Conservation (phyloP, 2,113 vertebrate genomes). For the Microcebus tavaratra region DNA sequence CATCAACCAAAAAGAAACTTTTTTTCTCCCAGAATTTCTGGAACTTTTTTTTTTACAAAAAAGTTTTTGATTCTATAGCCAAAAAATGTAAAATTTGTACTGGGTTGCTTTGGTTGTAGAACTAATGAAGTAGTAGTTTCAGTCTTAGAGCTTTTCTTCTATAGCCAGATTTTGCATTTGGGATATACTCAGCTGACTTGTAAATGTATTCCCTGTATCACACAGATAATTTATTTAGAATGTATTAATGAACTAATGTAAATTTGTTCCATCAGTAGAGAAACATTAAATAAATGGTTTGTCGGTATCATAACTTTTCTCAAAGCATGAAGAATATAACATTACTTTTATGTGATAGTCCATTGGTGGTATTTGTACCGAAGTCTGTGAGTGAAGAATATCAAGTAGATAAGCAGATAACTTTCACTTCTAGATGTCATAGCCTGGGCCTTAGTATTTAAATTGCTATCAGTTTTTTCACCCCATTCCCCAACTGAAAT, state of each 20-base stretch:
- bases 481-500: neutral
- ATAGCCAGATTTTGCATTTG: neutral
- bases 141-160: neutral
- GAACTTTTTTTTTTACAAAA: neutral
- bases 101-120: slow-evolving; percentile 33
- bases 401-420: neutral
- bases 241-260: slow-evolving; percentile 4
- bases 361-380: neutral
- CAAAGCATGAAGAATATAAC: neutral
- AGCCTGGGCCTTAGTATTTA: neutral
- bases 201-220: neutral
- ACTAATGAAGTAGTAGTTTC: slow-evolving; percentile 23
- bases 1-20: neutral
- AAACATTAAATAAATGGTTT: slow-evolving; percentile 9
- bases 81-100: slow-evolving; percentile 16
- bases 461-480: neutral
- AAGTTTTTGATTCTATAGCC: neutral
- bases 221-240: neutral
- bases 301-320: neutral
- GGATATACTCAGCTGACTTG: neutral
- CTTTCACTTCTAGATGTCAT: slow-evolving; percentile 39
- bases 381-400: neutral
- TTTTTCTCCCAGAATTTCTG: neutral
- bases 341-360: neutral
- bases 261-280: neutral